Conservation (phyloP, 2,888 invertebrate species). For the Ischnura elegans region DNA sequence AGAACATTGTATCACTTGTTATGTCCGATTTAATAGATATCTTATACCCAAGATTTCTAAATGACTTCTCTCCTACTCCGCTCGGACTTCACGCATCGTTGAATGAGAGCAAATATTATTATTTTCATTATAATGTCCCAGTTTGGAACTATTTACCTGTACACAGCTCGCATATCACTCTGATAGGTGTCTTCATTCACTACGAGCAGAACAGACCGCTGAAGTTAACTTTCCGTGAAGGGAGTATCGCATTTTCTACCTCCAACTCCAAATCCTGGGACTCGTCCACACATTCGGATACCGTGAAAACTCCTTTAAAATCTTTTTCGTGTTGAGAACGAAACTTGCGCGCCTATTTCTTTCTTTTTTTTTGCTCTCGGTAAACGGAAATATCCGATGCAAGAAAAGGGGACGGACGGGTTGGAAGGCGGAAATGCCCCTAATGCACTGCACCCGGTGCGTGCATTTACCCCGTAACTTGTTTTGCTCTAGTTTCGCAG, state of each 20-base stretch:
- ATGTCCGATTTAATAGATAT: no score
- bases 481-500: background rate
- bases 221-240: background rate
- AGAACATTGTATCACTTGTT: no score
- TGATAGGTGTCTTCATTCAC: background rate
- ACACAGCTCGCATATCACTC: background rate
- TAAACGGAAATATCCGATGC: conserved; percentile 5
- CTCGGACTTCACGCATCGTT: no score
- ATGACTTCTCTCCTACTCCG: no score
- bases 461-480: background rate
- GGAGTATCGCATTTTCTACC: background rate
- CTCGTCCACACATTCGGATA: background rate
- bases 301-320: background rate
- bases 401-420: background rate
- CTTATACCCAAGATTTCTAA: no score
- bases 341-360: background rate
- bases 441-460: conserved; percentile 6
- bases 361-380: background rate
- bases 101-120: no score
- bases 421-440: background rate
- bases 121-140: no score
- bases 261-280: background rate
- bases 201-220: background rate
- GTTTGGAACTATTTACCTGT: background rate
- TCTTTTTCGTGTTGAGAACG: background rate